phyloP scores from a whole-genome alignment of 2,888 invertebrate genomes.

The Drosophila subquinaria region DNA sequence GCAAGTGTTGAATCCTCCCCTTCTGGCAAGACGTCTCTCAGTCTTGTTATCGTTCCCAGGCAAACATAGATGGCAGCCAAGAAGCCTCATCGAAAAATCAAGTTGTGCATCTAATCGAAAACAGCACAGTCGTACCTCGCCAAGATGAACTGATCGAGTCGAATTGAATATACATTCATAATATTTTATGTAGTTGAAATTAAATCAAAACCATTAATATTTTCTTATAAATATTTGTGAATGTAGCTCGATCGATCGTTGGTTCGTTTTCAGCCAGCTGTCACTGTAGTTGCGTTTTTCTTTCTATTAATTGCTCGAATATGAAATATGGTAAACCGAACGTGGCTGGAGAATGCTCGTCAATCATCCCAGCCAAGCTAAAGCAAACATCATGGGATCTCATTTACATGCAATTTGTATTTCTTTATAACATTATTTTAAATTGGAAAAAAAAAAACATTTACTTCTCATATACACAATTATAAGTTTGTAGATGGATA shows the following conservation, averaged over 20 bases:
- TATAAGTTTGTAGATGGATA: not conserved
- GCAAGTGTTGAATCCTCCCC: conserved; percentile 6
- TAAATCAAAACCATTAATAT: not conserved
- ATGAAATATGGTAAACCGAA: conserved; percentile 30
- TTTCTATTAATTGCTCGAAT: conserved; percentile 43
- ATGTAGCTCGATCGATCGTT: not conserved
- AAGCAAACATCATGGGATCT: conserved; percentile 33
- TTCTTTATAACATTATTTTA: conserved; percentile 24
- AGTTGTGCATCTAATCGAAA: conserved; percentile 5
- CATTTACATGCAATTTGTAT: conserved; percentile 46
- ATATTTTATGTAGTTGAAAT: not conserved
- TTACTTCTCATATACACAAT: conserved; percentile 9
- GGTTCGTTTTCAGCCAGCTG: not conserved
- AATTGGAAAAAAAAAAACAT: conserved; percentile 28
- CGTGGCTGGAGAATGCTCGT: conserved; percentile 39
- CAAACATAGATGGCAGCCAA: conserved; percentile 5
- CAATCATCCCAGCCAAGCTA: conserved; percentile 29
- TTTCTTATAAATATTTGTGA: not conserved
- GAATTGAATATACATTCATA: not conserved
- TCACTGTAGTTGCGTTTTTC: not conserved
- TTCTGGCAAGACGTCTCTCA: too few relatives aligned
- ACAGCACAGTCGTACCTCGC: not conserved
- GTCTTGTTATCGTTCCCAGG: conserved; percentile 29
- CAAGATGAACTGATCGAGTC: not conserved
- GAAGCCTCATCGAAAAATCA: conserved; percentile 4